Evolutionary conservation across 53 echinoderm and acorn worm genomes (phyloP).

Genomic region (Temnopleurus reevesii): DNA sequence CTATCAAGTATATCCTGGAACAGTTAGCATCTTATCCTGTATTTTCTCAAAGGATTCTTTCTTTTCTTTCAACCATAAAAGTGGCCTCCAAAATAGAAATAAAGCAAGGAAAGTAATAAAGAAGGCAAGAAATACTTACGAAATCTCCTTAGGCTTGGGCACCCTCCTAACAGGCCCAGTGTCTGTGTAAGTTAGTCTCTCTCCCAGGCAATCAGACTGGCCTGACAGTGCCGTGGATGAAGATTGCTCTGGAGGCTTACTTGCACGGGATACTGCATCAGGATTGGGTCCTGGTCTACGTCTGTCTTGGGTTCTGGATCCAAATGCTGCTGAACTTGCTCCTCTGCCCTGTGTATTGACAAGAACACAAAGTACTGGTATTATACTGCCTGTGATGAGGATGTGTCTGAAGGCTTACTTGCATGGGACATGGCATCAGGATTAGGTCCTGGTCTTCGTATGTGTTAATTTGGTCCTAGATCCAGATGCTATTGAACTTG

Average conservation of each 20-base stretch:
- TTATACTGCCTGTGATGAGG: neutral
- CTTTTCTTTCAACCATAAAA: too few relatives aligned
- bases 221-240: neutral
- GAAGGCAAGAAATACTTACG: constrained; percentile 40
- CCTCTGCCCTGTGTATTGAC: neutral
- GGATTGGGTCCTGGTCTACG: constrained; percentile 43
- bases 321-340: neutral
- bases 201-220: constrained; percentile 34
- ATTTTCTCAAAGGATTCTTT: too few relatives aligned
- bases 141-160: constrained; percentile 36
- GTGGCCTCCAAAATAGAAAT: too few relatives aligned
- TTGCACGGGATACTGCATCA: neutral
- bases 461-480: neutral
- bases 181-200: constrained; percentile 12
- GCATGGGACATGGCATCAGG: constrained; percentile 9
- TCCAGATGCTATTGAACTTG: neutral
- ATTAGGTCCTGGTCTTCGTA: constrained; percentile 36
- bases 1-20: too few relatives aligned
- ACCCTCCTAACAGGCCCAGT: constrained; percentile 10
- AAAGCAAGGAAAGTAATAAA: too few relatives aligned
- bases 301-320: neutral
- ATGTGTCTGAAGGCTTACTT: neutral
- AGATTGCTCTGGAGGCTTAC: neutral
- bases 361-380: too few relatives aligned
- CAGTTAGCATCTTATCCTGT: too few relatives aligned